Evolutionary conservation across 2,797 vertebrate genomes (phyloP), one percentile per base, ranked within the genome.

Genomic region (Chaenodraco wilsoni): DNA sequence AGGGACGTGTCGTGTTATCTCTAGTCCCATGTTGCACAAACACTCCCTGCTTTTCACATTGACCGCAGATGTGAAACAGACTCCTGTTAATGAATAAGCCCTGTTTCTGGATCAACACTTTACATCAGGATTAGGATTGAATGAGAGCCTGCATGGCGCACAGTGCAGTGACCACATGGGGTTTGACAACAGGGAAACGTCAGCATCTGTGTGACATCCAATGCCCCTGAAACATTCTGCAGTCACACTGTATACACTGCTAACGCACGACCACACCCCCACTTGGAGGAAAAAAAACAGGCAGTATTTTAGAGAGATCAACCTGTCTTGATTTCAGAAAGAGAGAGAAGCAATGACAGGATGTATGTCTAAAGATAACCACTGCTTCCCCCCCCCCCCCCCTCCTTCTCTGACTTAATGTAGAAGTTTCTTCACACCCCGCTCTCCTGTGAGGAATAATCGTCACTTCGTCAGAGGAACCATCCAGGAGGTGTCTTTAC

Each of bases 321-420:
- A 65, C 45, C 49, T 52, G 44, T 40, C 33, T 78, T 73, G 40
- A 79, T 70, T 74, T 69, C 43, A 40, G 10, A 37, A 9, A 37
- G 33, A 37, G 44, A 40, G 23, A 23, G 58, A 54, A 61, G 62
- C 51, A 19, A 56, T 33, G 60, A 49, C 65, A 61, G 46, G 13
- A 61, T 80, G 31, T 61, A 62, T 66, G 57, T 79, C 83, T 87
- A 87, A 84, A 87, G 86, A 89, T 90, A 90, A 40, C 74, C 55
- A 5, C 64, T 17, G 50, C 52, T 15, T 66, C 57, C 62, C 10
- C 3, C 6, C 6, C 40, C 37, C 27, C 3, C 6, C 6, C 40
- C 37, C 27, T 56, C 57, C 66, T 60, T 69, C 69, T 72, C 58
- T 64, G 58, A 76, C 58, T 83, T 84, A 15, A 69, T 88, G 79